Evolutionary conservation across 2,797 vertebrate species (phyloP).

Genomic region (Pseudochromis fuscus): DNA sequence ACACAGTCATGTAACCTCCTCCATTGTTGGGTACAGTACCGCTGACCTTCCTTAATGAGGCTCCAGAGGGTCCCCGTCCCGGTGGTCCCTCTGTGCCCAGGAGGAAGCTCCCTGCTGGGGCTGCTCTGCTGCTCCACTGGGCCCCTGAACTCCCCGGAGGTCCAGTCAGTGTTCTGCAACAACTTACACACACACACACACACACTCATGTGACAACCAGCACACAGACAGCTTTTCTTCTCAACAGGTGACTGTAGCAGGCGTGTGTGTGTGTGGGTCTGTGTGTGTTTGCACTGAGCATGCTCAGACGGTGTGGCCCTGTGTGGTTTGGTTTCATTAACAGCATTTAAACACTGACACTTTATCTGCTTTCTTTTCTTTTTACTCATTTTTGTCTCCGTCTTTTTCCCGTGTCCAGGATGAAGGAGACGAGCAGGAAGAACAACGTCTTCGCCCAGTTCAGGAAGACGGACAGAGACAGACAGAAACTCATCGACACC

Average conservation of each 20-base stretch:
- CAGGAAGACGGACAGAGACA: slow-evolving; percentile 94
- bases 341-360: background rate
- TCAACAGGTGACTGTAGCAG: background rate
- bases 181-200: slow-evolving; percentile 16
- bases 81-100: slow-evolving; percentile 52
- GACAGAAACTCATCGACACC: slow-evolving; percentile 95
- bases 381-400: no score
- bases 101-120: slow-evolving; percentile 67
- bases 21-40: background rate
- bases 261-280: slow-evolving; percentile 7
- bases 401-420: slow-evolving; percentile 80
- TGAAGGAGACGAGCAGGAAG: slow-evolving; percentile 94
- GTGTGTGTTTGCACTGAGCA: slow-evolving; percentile 31
- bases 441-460: slow-evolving; percentile 97
- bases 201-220: slow-evolving; percentile 31
- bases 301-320: background rate
- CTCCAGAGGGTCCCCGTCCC: slow-evolving; percentile 10
- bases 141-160: slow-evolving; percentile 43
- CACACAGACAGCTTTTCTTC: background rate
- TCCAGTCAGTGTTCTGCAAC: slow-evolving; percentile 42
- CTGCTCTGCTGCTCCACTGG: slow-evolving; percentile 31
- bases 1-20: background rate
- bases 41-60: background rate
- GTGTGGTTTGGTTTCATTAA: slow-evolving; percentile 8
- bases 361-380: background rate